Evolutionary conservation across 2,888 invertebrate species (phyloP).

Genomic region (Callosobruchus maculatus): DNA sequence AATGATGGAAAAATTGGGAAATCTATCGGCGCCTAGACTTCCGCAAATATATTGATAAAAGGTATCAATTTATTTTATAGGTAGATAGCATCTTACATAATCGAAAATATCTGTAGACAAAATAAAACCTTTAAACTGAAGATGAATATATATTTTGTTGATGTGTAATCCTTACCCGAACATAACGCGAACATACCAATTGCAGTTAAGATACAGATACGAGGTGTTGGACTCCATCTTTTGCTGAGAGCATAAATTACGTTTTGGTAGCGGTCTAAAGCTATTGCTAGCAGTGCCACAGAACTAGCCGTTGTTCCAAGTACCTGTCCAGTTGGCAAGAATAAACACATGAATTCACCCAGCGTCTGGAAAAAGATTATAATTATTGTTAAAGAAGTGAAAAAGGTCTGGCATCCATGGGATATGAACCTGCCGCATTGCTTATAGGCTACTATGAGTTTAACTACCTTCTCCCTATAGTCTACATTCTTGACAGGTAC

Average conservation of each 20-base stretch:
- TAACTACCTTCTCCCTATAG: no score
- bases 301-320: slow-evolving; percentile 53
- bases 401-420: no score
- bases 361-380: slow-evolving; percentile 42
- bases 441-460: no score
- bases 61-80: no score
- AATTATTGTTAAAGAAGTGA: background rate
- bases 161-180: slow-evolving; percentile 33
- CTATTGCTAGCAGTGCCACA: slow-evolving; percentile 53
- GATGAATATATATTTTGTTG: background rate
- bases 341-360: slow-evolving; percentile 50
- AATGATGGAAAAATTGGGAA: no score
- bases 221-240: slow-evolving; percentile 49
- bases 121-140: no score
- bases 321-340: slow-evolving; percentile 53
- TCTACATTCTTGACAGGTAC: no score
- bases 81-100: no score
- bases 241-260: slow-evolving; percentile 47
- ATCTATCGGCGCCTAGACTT: no score
- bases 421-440: no score
- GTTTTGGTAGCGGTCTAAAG: slow-evolving; percentile 55
- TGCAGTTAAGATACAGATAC: slow-evolving; percentile 41
- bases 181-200: slow-evolving; percentile 46
- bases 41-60: no score
- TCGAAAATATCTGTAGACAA: no score